Percentiles rank a stretch among this genome's conserved stretches.
Conservation (phyloP, 2,797 vertebrate species). For the Enoplosus armatus region DNA sequence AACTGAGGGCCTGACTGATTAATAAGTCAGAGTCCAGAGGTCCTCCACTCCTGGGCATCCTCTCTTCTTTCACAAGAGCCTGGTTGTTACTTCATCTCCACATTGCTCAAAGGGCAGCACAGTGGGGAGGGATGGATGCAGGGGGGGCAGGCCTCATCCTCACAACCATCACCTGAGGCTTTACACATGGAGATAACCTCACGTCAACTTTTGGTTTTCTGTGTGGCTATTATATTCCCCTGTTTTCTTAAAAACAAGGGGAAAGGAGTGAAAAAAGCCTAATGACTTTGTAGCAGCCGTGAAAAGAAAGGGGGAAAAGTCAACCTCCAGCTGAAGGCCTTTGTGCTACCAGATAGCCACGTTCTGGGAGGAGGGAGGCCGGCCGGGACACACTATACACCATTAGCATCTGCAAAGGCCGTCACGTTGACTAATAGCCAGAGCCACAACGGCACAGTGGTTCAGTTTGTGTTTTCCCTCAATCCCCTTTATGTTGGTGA, state of each 20-base stretch:
- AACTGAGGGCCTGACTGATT: constrained; percentile 75
- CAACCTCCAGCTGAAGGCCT: constrained; percentile 87
- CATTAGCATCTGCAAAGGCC: constrained; percentile 99
- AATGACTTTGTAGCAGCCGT: constrained; percentile 84
- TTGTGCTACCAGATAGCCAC: constrained; percentile 90
- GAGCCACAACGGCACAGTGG: constrained; percentile 88
- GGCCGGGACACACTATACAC: constrained; percentile 90
- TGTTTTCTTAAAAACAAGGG: constrained; percentile 71
- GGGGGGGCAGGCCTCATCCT: constrained; percentile 41
- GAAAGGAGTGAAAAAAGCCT: constrained; percentile 66
- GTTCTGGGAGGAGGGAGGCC: constrained; percentile 84
- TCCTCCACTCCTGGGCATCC: constrained; percentile 82
- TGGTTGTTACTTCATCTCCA: constrained; percentile 78
- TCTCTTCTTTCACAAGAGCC: constrained; percentile 83
- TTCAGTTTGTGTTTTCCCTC: constrained; percentile 94
- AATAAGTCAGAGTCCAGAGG: constrained; percentile 82
- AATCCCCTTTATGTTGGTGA: constrained; percentile 90
- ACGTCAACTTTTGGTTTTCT: constrained; percentile 67
- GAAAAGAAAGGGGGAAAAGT: constrained; percentile 84
- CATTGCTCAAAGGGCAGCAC: constrained; percentile 55
- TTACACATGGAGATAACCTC: constrained; percentile 63
- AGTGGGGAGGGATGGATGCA: constrained; percentile 34
- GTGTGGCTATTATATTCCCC: constrained; percentile 65
- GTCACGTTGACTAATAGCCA: constrained; percentile 89
- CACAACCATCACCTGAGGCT: constrained; percentile 78